Evolutionary conservation across 2,797 vertebrate species (phyloP).

Genomic region (Cercopithecus diana): DNA sequence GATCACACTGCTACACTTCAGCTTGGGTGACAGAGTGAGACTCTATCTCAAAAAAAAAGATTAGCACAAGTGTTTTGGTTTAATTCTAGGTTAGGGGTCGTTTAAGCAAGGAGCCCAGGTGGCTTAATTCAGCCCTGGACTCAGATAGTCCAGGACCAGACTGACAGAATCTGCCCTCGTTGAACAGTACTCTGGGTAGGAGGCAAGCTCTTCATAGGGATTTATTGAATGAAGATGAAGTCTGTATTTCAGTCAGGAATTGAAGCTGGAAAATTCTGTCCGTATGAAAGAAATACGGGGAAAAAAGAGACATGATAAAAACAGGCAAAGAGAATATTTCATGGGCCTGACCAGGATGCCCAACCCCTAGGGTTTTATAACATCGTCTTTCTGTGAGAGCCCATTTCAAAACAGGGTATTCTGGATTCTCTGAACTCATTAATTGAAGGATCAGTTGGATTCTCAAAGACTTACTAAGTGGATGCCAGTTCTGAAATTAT

Average conservation of each 20-base stretch:
- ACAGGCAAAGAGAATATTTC: neutral
- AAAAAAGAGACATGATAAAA: neutral
- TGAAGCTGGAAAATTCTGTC: neutral
- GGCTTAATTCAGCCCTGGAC: neutral
- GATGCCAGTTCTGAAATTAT: neutral
- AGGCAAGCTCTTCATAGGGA: neutral
- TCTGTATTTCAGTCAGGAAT: neutral
- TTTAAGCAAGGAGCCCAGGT: neutral
- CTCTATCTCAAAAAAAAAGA: neutral
- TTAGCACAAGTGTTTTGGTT: neutral
- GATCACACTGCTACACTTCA: neutral
- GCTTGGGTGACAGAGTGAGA: neutral
- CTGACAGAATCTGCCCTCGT: neutral
- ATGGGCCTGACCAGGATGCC: neutral
- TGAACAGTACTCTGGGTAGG: neutral
- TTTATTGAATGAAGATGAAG: neutral
- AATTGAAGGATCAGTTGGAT: neutral
- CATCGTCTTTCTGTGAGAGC: neutral
- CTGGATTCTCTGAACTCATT: constrained; percentile 18
- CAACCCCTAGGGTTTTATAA: neutral
- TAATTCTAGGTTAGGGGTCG: neutral
- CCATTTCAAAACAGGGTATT: neutral
- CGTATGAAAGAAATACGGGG: neutral
- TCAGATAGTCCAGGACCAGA: neutral
- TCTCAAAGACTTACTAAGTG: constrained; percentile 3